Base-by-base conservation (phyloP, 1,140 invertebrate species). In the Oryzaephilus surinamensis region DNA sequence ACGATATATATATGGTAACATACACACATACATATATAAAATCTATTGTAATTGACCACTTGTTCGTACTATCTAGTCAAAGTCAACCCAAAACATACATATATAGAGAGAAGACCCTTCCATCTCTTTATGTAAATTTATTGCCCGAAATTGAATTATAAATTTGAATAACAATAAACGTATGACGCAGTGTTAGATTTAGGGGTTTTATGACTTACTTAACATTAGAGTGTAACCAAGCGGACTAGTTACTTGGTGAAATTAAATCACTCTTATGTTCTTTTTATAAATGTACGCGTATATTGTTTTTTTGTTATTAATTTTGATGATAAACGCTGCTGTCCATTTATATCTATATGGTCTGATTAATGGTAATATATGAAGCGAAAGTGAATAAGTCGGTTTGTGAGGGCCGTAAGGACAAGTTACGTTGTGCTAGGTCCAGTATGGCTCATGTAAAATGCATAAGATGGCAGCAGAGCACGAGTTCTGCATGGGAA, bases 371-470 rank as follows among this genome's bases (percentile, higher is more conserved):
- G n/a, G n/a, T n/a, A n/a, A n/a, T n/a, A n/a, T n/a, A n/a, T n/a
- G n/a, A 35, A 39, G 38, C 31, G 48, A 56, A 54, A 52, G 46
- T 57, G 61, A 54, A 54, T 56, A 41, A 47, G 44, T 52, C 51
- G 45, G 39, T n/a, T n/a, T n/a, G 48, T 45, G 44, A 41, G 45
- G 42, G 48, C 39, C 45, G 36, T 50, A 54, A 50, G 50, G 44
- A 48, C 46, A 46, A 35, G 47, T 58, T 58, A 52, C 50, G 57
- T 55, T 53, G 61, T 60, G 58, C 62, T 60, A 61, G 58, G 55
- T 57, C 52, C 54, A 51, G 51, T 51, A 54, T 49, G 43, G 53
- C 66, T 69, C 66, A 69, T 69, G 66, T 65, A 66, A 69, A 67
- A 68, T 69, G 66, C 66, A 69, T 68, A 65, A 65, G 65, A 59